Conservation (phyloP, 2,888 invertebrate genomes). For the Drosophila trichaetosa region DNA sequence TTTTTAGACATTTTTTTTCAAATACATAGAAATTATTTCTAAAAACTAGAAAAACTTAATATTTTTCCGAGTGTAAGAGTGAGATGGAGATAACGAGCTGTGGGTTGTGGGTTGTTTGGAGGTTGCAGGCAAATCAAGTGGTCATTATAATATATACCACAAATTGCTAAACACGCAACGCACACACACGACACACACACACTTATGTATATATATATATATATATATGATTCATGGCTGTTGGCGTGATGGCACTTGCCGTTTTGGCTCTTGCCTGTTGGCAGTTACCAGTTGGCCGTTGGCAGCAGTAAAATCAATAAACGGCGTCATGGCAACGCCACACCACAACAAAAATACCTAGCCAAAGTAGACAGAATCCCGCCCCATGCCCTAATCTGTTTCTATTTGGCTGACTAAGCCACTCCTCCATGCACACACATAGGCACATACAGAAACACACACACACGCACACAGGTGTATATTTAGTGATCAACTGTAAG, state of each 20-base stretch:
- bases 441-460: neutral
- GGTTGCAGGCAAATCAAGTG: conserved; percentile 69
- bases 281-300: conserved; percentile 27
- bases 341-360: conserved; percentile 69
- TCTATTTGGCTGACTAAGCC: conserved; percentile 53
- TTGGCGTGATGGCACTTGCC: conserved; percentile 52
- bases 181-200: conserved; percentile 15
- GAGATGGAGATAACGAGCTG: conserved; percentile 15
- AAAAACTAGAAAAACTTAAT: neutral
- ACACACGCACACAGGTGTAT: neutral
- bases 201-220: neutral
- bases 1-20: neutral
- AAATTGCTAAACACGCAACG: conserved; percentile 76
- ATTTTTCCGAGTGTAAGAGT: conserved; percentile 14
- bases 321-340: conserved; percentile 71
- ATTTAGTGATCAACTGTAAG: conserved; percentile 11
- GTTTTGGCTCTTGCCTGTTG: conserved; percentile 30
- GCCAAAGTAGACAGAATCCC: conserved; percentile 44
- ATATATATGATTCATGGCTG: conserved; percentile 65
- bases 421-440: conserved; percentile 33
- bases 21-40: neutral
- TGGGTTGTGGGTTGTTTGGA: neutral
- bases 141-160: conserved; percentile 77
- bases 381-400: conserved; percentile 41
- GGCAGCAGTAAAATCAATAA: conserved; percentile 71